phyloP scores from a whole-genome alignment of 2,113 vertebrate genomes.

The Motacilla tschutschensis region DNA sequence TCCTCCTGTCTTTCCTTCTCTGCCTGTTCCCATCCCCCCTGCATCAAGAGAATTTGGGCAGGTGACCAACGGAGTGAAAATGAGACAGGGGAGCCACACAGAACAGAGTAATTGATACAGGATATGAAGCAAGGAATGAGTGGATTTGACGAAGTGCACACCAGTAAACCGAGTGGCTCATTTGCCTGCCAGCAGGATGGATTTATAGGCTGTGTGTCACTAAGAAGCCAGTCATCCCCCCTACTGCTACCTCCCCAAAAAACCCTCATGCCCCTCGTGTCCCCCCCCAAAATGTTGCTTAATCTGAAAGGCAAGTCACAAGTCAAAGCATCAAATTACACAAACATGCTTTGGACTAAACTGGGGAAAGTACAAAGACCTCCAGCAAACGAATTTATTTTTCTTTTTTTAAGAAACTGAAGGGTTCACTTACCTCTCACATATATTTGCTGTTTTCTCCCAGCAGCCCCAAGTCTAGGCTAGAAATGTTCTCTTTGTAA shows the following conservation, averaged over 20 bases:
- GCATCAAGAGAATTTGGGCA: neutral
- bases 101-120: constrained; percentile 11
- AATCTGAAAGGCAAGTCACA: neutral
- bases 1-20: neutral
- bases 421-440: neutral
- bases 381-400: neutral
- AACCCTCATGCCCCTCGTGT: fast-evolving
- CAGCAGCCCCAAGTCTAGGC: neutral
- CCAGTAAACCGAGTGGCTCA: neutral
- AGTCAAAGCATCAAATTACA: neutral
- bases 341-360: neutral
- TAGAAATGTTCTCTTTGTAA: neutral
- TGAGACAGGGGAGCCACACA: neutral
- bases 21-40: neutral
- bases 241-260: neutral
- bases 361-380: neutral
- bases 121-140: neutral
- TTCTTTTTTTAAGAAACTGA: neutral
- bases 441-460: neutral
- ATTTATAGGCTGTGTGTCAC: neutral
- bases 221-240: neutral
- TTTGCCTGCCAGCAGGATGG: neutral
- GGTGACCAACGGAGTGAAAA: neutral
- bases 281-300: neutral
- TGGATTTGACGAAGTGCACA: neutral